Evolutionary conservation across 2,113 vertebrate species (phyloP).

Genomic region (Dasyornis broadbenti): DNA sequence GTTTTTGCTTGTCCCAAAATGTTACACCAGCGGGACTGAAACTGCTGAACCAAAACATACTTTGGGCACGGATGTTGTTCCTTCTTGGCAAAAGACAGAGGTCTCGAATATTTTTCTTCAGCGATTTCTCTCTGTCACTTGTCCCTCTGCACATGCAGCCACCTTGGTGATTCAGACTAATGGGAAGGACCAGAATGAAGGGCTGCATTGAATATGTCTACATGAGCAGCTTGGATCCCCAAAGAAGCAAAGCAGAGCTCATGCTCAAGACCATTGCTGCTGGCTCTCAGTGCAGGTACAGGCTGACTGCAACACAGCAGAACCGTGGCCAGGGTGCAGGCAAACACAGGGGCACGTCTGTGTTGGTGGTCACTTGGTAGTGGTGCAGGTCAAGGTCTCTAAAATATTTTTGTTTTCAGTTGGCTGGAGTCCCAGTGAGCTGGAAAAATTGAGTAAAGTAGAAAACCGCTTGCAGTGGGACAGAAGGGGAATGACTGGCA

Average conservation of each 20-base stretch:
- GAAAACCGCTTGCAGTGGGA: background rate
- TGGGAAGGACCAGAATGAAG: fast-evolving
- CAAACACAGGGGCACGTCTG: fast-evolving
- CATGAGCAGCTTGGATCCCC: background rate
- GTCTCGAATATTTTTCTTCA: fast-evolving
- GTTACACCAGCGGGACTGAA: background rate
- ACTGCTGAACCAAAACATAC: background rate
- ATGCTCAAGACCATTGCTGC: background rate
- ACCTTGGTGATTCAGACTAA: background rate
- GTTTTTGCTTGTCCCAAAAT: background rate
- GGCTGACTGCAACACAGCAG: background rate
- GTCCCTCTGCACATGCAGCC: background rate
- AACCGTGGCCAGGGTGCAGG: background rate
- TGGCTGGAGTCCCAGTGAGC: background rate
- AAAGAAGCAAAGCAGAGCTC: background rate
- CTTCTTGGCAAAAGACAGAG: background rate
- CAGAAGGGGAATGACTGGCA: background rate
- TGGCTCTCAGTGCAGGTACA: background rate
- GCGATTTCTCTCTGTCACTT: background rate
- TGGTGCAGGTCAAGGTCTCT: background rate
- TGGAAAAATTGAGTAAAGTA: background rate
- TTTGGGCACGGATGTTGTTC: background rate
- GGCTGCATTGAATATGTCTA: background rate
- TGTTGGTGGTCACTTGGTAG: background rate
- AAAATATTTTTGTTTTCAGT: background rate